Evolutionary conservation across 2,113 vertebrate genomes (phyloP).

Genomic region (Abramis brama): DNA sequence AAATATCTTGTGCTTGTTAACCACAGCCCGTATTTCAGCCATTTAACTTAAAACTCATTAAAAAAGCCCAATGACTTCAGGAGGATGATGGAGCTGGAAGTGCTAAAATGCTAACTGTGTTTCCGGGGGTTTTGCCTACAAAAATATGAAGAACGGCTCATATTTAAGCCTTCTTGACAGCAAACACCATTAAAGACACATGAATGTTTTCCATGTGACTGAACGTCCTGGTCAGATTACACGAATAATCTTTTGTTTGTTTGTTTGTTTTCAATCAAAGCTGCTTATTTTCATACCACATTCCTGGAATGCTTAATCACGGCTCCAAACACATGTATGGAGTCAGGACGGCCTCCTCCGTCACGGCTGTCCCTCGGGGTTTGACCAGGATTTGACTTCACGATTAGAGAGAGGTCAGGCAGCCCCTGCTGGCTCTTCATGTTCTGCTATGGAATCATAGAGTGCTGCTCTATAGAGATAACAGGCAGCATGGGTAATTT

Average conservation of each 20-base stretch:
- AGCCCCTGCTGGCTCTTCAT: constrained; percentile 5
- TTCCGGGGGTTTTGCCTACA: neutral
- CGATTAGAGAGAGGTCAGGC: constrained; percentile 24
- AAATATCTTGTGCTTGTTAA: too few species aligned
- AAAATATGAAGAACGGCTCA: neutral
- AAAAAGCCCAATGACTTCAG: neutral
- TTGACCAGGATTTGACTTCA: constrained; percentile 39
- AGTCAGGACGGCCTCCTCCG: constrained; percentile 25
- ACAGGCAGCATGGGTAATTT: neutral
- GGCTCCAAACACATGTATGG: constrained; percentile 36
- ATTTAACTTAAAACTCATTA: neutral
- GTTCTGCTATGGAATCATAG: constrained; percentile 20
- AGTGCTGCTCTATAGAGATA: neutral
- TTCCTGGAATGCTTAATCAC: constrained; percentile 37
- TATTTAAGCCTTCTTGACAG: neutral
- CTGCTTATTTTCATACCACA: constrained; percentile 43
- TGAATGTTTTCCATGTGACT: neutral
- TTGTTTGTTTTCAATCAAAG: constrained; percentile 43
- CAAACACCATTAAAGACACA: neutral
- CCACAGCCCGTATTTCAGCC: neutral
- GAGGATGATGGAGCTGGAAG: neutral
- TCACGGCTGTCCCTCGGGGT: constrained; percentile 32
- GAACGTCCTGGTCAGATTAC: constrained; percentile 12
- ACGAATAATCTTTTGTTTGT: constrained; percentile 40
- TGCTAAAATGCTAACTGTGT: neutral